phyloP scores from a whole-genome alignment of 2,113 vertebrate genomes.

The Boleophthalmus pectinirostris region DNA sequence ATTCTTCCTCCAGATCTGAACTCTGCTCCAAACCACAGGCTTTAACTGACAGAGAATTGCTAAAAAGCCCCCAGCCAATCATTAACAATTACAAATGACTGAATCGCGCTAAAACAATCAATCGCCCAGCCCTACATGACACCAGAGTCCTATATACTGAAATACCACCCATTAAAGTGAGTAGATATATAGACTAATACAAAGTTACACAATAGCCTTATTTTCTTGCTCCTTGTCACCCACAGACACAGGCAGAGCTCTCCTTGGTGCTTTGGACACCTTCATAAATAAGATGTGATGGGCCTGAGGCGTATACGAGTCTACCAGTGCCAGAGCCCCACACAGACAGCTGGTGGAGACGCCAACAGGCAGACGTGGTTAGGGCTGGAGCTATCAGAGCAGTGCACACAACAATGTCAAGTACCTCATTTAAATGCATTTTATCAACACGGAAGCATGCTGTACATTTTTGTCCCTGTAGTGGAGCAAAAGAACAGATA shows the following conservation, averaged over 20 bases:
- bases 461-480: neutral
- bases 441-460: constrained; percentile 5
- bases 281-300: constrained; percentile 55
- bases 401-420: constrained; percentile 12
- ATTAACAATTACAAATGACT: too few relatives aligned
- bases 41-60: too few relatives aligned
- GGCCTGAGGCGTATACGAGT: constrained; percentile 33
- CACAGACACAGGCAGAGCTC: constrained; percentile 6
- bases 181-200: constrained; percentile 2
- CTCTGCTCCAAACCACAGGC: too few relatives aligned
- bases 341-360: constrained; percentile 54
- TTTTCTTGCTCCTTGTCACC: constrained; percentile 12
- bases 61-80: too few relatives aligned
- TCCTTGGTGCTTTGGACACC: constrained; percentile 34
- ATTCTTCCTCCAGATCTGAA: too few relatives aligned
- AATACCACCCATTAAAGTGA: neutral
- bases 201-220: neutral
- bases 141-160: neutral
- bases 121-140: too few relatives aligned
- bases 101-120: too few relatives aligned
- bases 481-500: too few relatives aligned
- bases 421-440: constrained; percentile 29
- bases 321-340: constrained; percentile 40
- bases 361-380: constrained; percentile 38
- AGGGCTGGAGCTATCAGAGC: constrained; percentile 21